Evolutionary conservation across 2,113 vertebrate genomes (phyloP).

Genomic region (Eublepharis macularius): DNA sequence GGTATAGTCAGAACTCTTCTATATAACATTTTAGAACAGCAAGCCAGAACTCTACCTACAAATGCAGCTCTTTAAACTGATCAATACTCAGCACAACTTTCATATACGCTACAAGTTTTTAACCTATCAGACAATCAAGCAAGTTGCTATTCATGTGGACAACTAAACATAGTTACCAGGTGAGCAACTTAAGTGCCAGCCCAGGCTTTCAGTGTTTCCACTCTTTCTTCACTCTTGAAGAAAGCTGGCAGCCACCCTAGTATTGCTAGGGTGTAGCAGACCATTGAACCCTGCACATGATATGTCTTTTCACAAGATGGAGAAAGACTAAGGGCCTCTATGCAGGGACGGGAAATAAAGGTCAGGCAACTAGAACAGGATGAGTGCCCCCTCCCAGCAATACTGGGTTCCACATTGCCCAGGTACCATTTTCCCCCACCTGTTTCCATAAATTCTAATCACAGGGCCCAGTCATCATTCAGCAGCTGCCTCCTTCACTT

Average conservation of each 20-base stretch:
- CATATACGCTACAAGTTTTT: conserved; percentile 30
- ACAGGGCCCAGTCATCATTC: not conserved
- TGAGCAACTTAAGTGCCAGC: not conserved
- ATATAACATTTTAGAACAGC: not conserved
- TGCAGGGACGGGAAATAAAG: not conserved
- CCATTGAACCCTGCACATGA: too few relatives aligned
- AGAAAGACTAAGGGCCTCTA: not conserved
- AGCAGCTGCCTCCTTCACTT: not conserved
- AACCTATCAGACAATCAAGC: conserved; percentile 35
- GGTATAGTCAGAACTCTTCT: not conserved
- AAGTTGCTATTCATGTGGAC: not conserved
- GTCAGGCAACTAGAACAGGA: not conserved
- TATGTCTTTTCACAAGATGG: not conserved
- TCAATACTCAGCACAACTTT: conserved; percentile 30
- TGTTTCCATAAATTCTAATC: not conserved
- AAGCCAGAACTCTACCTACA: not conserved
- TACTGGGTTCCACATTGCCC: too few relatives aligned
- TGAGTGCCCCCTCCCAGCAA: not conserved
- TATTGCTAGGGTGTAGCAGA: not conserved
- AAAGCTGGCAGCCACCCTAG: not conserved
- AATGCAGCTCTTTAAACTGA: not conserved
- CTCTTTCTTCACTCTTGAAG: not conserved
- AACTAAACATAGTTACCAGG: not conserved
- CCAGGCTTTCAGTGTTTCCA: not conserved
- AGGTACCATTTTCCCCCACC: too few relatives aligned